Evolutionary conservation across 2,797 vertebrate genomes (phyloP), one percentile per base, ranked within the genome.

Genomic region (Diceros bicornis): DNA sequence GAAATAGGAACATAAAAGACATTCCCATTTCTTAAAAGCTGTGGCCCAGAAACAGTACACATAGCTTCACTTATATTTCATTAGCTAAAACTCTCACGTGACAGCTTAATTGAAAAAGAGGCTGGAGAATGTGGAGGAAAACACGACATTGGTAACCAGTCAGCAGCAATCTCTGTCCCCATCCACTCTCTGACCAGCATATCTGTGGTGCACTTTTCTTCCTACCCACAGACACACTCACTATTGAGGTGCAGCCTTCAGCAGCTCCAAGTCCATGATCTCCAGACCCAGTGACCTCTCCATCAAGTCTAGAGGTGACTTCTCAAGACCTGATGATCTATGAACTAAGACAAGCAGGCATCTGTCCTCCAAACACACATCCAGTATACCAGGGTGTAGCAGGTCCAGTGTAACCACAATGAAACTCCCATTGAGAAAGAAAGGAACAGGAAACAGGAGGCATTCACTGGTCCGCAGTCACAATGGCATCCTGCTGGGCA

Each of bases 391-490:
- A 21, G 23, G 57, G 5, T 10, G 2, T 6, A 64, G 3, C 7
- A 52, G n/a, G 11, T 12, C 21, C 21, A 17, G 34, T 37, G 18
- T 1, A 71, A 52, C 32, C 7, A 18, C 8, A 57, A 4, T 10
- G 34, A 34, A 44, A 1, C 32, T 29, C 17, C 34, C 18, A 11
- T n/a, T 20, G n/a, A 9, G 66, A 72, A 59, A 77, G 29, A 32
- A 13, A 74, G 16, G 13, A 74, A 0, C 34, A 52, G 62, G 6
- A 23, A 25, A 61, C 9, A 17, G 0, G 23, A 18, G 27, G 2
- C 29, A 6, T 20, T 16, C 0, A 3, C 14, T n/a, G 25, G 44
- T 41, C 64, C 21, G 5, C 0, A 4, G 25, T 10, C 27, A 20
- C 3, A 13, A 41, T 18, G 32, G 27, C 2, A 17, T 62, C 64